Percentiles rank a stretch among this genome's conserved stretches.
Evolutionary conservation across 2,113 vertebrate species (phyloP).

Genomic region (Rafetus swinhoei): DNA sequence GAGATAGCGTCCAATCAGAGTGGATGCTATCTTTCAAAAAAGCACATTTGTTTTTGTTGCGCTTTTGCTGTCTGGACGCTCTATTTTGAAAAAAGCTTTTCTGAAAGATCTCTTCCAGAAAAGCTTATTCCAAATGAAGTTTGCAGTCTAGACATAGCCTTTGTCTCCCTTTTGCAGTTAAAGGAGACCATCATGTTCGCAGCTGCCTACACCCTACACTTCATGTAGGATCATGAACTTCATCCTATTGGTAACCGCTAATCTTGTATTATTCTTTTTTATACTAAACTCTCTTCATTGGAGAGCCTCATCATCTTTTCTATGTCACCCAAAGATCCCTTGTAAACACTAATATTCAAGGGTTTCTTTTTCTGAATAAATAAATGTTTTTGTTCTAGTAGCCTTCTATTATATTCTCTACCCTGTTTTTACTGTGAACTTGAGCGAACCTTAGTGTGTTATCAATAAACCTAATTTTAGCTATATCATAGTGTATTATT

Average conservation of each 20-base stretch:
- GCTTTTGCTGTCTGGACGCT: too few species aligned
- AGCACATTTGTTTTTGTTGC: too few species aligned
- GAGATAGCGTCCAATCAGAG: too few species aligned
- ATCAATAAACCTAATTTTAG: neutral
- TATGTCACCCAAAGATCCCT: neutral
- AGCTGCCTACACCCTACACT: neutral
- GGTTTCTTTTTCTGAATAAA: neutral
- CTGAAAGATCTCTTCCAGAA: too few species aligned
- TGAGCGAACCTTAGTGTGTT: neutral
- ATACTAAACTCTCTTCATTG: neutral
- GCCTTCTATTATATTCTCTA: neutral
- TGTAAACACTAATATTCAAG: neutral
- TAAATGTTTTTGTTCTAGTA: neutral
- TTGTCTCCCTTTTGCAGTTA: too few species aligned
- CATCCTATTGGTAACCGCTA: neutral
- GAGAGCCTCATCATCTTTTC: neutral
- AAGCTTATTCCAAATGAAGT: too few species aligned
- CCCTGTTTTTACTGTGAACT: neutral
- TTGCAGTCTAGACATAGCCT: too few species aligned
- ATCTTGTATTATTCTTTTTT: neutral
- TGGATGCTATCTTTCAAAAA: too few species aligned
- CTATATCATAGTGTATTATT: neutral
- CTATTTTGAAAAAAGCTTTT: too few species aligned
- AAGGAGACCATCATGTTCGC: neutral
- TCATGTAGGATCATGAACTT: neutral